These are phyloP conservation scores for Amblyjoppa proteus DNA, from an alignment of 2,888 invertebrate species.

Conservation along the genomic window DNA sequence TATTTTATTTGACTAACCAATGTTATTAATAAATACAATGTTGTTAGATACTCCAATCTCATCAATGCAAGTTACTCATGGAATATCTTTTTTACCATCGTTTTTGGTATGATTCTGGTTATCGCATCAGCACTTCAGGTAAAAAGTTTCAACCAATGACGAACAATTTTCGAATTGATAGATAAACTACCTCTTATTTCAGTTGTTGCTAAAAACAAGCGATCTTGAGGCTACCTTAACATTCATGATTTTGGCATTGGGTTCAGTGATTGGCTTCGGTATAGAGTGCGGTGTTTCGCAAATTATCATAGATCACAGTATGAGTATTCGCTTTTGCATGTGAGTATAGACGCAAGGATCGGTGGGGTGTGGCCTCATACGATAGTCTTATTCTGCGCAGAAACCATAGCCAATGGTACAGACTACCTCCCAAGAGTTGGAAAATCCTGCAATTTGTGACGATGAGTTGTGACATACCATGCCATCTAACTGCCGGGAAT, in stretches of 20 bases:
- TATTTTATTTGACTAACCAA: no score
- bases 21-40: neutral
- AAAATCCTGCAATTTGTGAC: neutral
- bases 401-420: no score
- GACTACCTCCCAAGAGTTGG: no score
- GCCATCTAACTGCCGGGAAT: no score
- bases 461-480: neutral
- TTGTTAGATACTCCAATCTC: neutral
- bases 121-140: neutral
- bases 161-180: neutral
- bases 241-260: no score
- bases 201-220: neutral
- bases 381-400: no score
- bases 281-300: neutral
- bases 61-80: neutral
- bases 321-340: no score
- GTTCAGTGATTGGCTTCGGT: neutral
- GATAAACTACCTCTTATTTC: neutral
- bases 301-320: neutral
- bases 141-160: neutral
- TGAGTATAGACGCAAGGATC: no score
- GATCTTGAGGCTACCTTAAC: neutral
- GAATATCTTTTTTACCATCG: neutral
- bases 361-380: no score
- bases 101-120: neutral